phyloP scores from a whole-genome alignment of 2,113 vertebrate genomes.

The Grammomys dolichurus region DNA sequence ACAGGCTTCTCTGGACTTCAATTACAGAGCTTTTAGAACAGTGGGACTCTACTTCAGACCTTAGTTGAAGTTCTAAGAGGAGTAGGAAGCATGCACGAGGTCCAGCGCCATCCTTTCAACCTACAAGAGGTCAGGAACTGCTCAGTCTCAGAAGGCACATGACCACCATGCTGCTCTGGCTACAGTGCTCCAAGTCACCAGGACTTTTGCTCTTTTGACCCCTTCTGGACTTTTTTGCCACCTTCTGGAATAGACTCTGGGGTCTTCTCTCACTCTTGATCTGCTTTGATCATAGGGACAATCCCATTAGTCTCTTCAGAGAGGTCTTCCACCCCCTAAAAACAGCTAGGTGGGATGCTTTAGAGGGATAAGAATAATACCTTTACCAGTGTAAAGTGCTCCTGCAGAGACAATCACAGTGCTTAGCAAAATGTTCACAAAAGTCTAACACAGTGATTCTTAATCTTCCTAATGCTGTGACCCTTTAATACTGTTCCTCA shows the following conservation, averaged over 20 bases:
- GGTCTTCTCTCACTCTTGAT: background rate
- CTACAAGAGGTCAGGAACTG: background rate
- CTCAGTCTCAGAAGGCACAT: background rate
- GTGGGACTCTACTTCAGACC: background rate
- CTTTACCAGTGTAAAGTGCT: background rate
- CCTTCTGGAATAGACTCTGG: background rate
- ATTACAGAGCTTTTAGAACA: background rate
- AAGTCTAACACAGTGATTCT: background rate
- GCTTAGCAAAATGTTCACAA: background rate
- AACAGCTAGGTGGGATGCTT: background rate
- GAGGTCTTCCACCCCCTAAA: background rate
- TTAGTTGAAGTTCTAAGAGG: conserved; percentile 12
- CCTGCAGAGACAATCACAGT: background rate
- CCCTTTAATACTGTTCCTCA: background rate
- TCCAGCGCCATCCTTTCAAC: background rate
- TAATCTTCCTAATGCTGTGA: background rate
- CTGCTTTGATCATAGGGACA: background rate
- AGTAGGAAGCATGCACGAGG: background rate
- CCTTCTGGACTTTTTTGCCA: background rate
- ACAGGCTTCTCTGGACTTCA: background rate
- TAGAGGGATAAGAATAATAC: background rate
- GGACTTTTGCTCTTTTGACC: background rate
- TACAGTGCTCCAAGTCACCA: background rate
- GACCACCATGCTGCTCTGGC: background rate
- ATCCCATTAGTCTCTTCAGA: background rate